These are phyloP conservation scores for Poecilia wingei DNA, from an alignment of 2,797 vertebrate species.

Conservation along the genomic window DNA sequence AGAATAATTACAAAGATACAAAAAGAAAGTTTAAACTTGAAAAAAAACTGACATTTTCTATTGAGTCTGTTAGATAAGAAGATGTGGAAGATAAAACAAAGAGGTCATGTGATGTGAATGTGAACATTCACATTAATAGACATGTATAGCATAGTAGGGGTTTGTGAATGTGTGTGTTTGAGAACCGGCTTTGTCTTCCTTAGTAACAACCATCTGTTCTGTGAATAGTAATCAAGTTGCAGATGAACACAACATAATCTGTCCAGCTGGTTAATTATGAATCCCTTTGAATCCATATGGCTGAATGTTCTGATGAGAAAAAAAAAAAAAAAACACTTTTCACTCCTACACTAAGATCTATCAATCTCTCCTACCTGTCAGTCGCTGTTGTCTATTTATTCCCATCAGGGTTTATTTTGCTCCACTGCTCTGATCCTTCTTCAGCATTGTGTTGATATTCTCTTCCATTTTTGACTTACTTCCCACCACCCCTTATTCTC, in stretches of 20 bases:
- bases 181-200: conserved; percentile 19
- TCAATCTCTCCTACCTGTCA: neutral
- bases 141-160: neutral
- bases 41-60: neutral
- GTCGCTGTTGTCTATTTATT: neutral
- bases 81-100: neutral
- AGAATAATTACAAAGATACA: neutral
- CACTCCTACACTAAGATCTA: neutral
- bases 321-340: neutral
- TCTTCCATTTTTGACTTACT: conserved; percentile 20
- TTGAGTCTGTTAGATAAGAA: neutral
- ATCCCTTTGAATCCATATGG: conserved; percentile 51
- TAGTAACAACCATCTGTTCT: conserved; percentile 48
- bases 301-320: conserved; percentile 41
- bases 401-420: conserved; percentile 7
- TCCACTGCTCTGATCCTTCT: conserved; percentile 1
- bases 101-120: neutral
- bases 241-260: conserved; percentile 26
- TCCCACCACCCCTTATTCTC: conserved; percentile 13
- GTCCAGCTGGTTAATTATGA: conserved; percentile 58
- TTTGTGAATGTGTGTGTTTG: conserved; percentile 13
- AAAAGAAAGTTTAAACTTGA: neutral
- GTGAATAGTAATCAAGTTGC: conserved; percentile 32
- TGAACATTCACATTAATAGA: conserved; percentile 20
- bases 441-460: neutral